phyloP scores from a whole-genome alignment of 2,113 vertebrate genomes.

The Xiphias gladius region DNA sequence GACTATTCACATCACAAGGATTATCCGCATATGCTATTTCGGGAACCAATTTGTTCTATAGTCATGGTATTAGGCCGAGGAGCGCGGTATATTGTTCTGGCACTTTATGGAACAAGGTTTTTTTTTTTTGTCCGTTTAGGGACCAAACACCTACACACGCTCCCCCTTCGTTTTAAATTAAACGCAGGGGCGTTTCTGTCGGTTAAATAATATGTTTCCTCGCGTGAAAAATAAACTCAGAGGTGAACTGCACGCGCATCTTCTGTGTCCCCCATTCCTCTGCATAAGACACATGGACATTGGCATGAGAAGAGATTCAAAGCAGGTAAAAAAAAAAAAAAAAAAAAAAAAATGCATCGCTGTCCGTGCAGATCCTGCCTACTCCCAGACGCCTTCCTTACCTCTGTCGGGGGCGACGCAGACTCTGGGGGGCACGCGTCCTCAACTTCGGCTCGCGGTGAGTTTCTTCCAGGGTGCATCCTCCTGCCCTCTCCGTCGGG shows the following conservation, averaged over 20 bases:
- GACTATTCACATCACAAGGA: constrained; percentile 47
- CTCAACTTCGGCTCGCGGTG: constrained; percentile 15
- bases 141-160: not conserved
- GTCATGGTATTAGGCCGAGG: constrained; percentile 37
- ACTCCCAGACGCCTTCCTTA: constrained; percentile 43
- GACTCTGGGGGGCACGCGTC: constrained; percentile 35
- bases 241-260: not conserved
- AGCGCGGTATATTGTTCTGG: constrained; percentile 2
- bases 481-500: constrained; percentile 37
- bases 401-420: constrained; percentile 36
- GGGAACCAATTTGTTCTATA: constrained; percentile 43
- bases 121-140: constrained; percentile 3
- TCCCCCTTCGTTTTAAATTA: not conserved
- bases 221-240: not conserved
- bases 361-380: not conserved
- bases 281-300: constrained; percentile 36
- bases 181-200: constrained; percentile 19
- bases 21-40: constrained; percentile 28
- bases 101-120: constrained; percentile 26
- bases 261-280: not conserved
- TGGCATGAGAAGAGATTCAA: constrained; percentile 18
- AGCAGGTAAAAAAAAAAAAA: constrained; percentile 5
- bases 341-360: constrained; percentile 40
- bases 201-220: not conserved
- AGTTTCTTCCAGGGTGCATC: constrained; percentile 30